These are phyloP conservation scores for Hypocryptadius cinnamomeus DNA, from an alignment of 2,113 vertebrate genomes.

Conservation along the genomic window DNA sequence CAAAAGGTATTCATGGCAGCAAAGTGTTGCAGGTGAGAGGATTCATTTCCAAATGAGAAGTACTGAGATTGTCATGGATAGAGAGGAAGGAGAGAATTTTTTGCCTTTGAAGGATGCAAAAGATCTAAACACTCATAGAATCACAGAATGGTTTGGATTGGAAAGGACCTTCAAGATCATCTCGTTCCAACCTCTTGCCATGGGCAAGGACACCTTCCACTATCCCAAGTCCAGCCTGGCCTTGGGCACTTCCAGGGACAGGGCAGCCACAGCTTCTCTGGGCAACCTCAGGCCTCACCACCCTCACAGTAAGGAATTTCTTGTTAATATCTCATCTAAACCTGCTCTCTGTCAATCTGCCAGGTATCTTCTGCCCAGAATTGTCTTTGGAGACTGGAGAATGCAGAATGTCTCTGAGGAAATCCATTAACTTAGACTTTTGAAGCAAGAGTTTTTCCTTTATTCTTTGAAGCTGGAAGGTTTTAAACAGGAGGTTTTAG, in stretches of 20 bases:
- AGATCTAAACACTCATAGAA: not conserved
- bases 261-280: not conserved
- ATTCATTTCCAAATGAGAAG: not conserved
- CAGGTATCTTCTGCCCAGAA: not conserved
- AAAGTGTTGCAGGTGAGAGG: not conserved
- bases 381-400: not conserved
- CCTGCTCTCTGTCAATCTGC: not conserved
- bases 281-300: not conserved
- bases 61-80: too few relatives aligned
- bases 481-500: not conserved
- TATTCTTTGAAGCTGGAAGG: not conserved
- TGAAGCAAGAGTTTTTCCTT: not conserved
- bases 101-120: not conserved
- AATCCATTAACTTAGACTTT: not conserved
- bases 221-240: not conserved
- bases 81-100: not conserved
- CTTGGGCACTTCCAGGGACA: not conserved
- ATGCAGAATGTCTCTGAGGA: not conserved
- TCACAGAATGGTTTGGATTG: not conserved
- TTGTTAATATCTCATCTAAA: not conserved
- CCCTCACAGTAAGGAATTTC: not conserved
- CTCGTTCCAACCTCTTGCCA: not conserved
- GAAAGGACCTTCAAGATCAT: not conserved
- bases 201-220: not conserved
- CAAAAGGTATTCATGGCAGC: rapidly evolving